These are phyloP conservation scores for Lytechinus pictus DNA, from an alignment of 35 echinoderm and acorn worm genomes.

Conservation along the genomic window DNA sequence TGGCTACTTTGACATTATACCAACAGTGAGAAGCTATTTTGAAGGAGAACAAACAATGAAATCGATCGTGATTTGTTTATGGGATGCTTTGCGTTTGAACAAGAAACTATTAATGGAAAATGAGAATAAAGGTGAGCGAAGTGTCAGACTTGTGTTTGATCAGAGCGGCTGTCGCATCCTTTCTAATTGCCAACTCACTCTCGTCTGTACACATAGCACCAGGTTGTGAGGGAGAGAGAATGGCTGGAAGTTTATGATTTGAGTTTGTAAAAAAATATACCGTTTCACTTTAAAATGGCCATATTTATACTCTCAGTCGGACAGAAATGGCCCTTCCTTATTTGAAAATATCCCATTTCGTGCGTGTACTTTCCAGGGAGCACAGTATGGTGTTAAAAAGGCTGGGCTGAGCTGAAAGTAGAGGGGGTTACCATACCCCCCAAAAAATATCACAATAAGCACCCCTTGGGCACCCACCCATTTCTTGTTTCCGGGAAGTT, in stretches of 20 bases:
- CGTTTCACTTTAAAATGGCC: too few species aligned
- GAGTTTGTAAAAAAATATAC: background rate
- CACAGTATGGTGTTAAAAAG: too few species aligned
- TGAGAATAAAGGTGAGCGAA: background rate
- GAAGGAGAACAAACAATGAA: background rate
- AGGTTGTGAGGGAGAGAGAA: background rate
- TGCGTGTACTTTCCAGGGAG: too few species aligned
- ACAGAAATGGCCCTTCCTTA: too few species aligned
- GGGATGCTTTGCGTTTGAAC: background rate
- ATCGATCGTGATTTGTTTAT: background rate
- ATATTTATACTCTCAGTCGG: too few species aligned
- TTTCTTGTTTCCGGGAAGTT: too few species aligned
- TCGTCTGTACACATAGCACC: conserved; percentile 4
- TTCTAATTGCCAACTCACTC: background rate
- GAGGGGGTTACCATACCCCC: too few species aligned
- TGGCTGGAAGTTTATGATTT: background rate
- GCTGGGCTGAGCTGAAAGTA: too few species aligned
- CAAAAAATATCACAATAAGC: too few species aligned
- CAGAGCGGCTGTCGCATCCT: background rate
- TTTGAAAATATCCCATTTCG: too few species aligned
- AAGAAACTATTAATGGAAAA: background rate
- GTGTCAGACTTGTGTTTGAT: background rate
- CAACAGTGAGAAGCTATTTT: background rate
- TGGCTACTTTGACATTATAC: background rate
- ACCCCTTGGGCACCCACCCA: too few species aligned